Evolutionary conservation across 2,113 vertebrate genomes (phyloP), one percentile per base, ranked within the genome.

Genomic region (Notarius quadriscutis): DNA sequence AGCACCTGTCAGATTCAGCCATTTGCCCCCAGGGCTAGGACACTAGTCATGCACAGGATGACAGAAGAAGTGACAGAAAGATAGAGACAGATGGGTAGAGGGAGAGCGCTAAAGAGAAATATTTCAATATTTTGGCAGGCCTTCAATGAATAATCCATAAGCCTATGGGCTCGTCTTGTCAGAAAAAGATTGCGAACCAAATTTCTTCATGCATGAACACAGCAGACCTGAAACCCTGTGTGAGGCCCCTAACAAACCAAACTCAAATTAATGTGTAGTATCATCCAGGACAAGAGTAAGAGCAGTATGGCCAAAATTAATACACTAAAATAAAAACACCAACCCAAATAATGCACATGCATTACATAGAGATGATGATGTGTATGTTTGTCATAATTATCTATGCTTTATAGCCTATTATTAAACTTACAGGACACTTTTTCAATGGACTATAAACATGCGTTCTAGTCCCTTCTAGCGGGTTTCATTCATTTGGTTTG

Each of bases 121-220:
- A n/a, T 34, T 81, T 81, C 79, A 48, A 81, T 60, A 60, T 81
- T 81, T 72, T 87, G 85, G 81, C 83, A 79, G 48, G 48, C n/a
- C 67, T 86, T 69, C 84, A 74, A 30, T 81, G 86, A 89, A 87
- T 86, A 89, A 89, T 69, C 74, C 89, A 85, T 78, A 82, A 81
- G 55, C 62, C 55, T 79, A 50, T 86, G 75, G 79, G 65, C 80
- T 89, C 72, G 14, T 27, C 77, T 83, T 81, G 69, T 88, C 87
- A 69, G 55, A 53, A 50, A 85, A 62, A n/a, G 53, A 87, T 69
- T 80, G 88, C 72, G 83, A 88, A 86, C 48, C 81, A 63, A 30
- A 88, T 71, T 74, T 87, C 79, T 86, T 62, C 84, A 82, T 80
- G 84, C 65, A 60, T 30, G 55, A 89, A 81, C 79, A 65, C 62